Base-by-base conservation (phyloP, 2,797 vertebrate genomes). In the Rhadinocentrus ornatus region DNA sequence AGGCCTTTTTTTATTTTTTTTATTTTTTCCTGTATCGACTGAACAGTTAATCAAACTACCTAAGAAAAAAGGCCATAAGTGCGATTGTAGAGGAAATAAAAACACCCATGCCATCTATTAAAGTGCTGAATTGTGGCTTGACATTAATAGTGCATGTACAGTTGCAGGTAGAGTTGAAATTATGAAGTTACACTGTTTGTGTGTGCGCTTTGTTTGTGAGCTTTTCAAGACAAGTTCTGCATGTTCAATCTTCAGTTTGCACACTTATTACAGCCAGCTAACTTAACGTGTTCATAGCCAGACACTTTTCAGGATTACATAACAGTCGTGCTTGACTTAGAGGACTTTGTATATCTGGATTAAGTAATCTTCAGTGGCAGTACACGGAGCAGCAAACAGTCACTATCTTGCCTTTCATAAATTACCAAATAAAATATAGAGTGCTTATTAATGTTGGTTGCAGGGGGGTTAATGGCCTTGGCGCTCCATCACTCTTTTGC, bases 101-200 rank as follows among this genome's bases (percentile, higher is more conserved):
- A 76, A 82, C 35, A 50, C 26, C 8, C 46, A 11, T 10, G 44
- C 12, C 32, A 62, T 60, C 34, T n/a, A 59, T 72, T 82, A 86
- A 90, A 91, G 73, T 73, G 60, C 73, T 80, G 66, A 81, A 72
- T 77, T 50, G 81, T 82, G 78, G 75, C 68, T 85, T 69, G 69
- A 70, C 71, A 62, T 84, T 79, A 84, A 72, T 58, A 64, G 73
- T 55, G 35, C 77, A 81, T 54, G 64, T 39, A 67, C 44, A 75
- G 72, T 32, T 46, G 31, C 69, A 55, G 77, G 64, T 58, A 65
- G 58, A 48, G 50, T 2, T 4, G 54, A 67, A 71, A 70, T 76
- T 57, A 86, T 61, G 67, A 78, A 60, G 50, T 73, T 67, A 66
- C 77, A 39, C 44, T 83, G 62, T 75, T 24, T 41, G 60, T 48